Base-by-base conservation (phyloP, 2,797 vertebrate species). In the Myripristis jacobus region DNA sequence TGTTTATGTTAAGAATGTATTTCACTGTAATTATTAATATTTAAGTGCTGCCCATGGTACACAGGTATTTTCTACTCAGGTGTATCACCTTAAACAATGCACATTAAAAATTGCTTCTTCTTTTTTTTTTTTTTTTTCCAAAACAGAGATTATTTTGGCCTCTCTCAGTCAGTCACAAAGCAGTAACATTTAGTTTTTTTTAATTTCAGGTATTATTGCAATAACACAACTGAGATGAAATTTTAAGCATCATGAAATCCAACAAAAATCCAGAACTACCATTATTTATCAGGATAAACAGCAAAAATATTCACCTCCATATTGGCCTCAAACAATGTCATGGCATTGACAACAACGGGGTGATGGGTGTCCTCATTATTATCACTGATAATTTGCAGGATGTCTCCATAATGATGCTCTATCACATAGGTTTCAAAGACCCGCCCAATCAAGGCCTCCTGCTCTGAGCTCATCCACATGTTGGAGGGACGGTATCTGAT, bases 271-370 rank as follows among this genome's bases (percentile, higher is more conserved):
- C 11, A 4, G 11, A 19, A 19, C 9, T 15, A 24, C 11, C 6
- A 6, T 51, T 3, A 24, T 25, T 51, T 51, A 15, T 52, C 27
- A 29, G 8, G 18, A 31, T 3, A n/a, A 12, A 5, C 6, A 1
- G n/a, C 31, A n/a, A 55, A 12, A 55, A 18, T 34, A 29, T 8
- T 55, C 60, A 97, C 94, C 91, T 99, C 98, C 98, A 99, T 99
- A 77, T 95, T 98, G 60, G 95, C 93, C 85, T 99, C 97, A 36
- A 98, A 98, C 69, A 99, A 90, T 0, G 95, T 97, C 95, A 98
- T 94, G 57, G 97, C 97, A 2, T 99, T 96, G 19, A 99, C 85
- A 25, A 97, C 86, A 10, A 99, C 78, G 0, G 97, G 59, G 18
- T 94, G 95, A 84, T 98, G 97, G 0, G 87, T 88, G n/a, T 95